Conservation (phyloP, 2,797 vertebrate genomes). For the Neosalanx taihuensis region DNA sequence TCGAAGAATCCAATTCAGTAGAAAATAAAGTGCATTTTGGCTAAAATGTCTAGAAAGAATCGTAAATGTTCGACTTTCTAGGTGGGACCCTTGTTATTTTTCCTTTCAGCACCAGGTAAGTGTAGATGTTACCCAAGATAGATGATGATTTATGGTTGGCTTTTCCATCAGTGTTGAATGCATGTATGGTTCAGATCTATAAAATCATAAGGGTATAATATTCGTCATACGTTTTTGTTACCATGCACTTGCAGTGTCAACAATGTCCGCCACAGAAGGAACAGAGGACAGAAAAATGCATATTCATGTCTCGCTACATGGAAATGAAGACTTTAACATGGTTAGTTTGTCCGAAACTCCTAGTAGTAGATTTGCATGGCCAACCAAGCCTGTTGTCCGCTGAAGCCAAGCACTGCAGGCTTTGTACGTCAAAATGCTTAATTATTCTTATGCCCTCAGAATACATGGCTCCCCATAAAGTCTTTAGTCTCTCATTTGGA, state of each 20-base stretch:
- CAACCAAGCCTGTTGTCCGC: slow-evolving; percentile 22
- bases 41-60: slow-evolving; percentile 41
- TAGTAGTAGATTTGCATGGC: slow-evolving; percentile 37
- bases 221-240: slow-evolving; percentile 68
- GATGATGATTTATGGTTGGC: slow-evolving; percentile 3
- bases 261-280: slow-evolving; percentile 47
- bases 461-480: slow-evolving; percentile 46
- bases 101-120: slow-evolving; percentile 57
- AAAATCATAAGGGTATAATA: slow-evolving; percentile 57
- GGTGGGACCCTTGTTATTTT: slow-evolving; percentile 32
- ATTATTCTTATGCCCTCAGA: slow-evolving; percentile 56
- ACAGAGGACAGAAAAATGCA: slow-evolving; percentile 43
- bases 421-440: slow-evolving; percentile 41
- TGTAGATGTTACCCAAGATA: slow-evolving; percentile 18
- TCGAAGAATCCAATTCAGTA: slow-evolving; percentile 60
- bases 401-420: neutral
- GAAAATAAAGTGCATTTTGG: slow-evolving; percentile 75
- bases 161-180: neutral
- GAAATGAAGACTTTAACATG: slow-evolving; percentile 50
- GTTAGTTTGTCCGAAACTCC: slow-evolving; percentile 40
- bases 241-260: slow-evolving; percentile 74
- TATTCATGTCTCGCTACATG: slow-evolving; percentile 28
- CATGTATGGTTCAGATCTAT: slow-evolving; percentile 23
- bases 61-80: slow-evolving; percentile 17
- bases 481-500: slow-evolving; percentile 52